Conservation (phyloP, 2,113 vertebrate species). For the Hoplias malabaricus region DNA sequence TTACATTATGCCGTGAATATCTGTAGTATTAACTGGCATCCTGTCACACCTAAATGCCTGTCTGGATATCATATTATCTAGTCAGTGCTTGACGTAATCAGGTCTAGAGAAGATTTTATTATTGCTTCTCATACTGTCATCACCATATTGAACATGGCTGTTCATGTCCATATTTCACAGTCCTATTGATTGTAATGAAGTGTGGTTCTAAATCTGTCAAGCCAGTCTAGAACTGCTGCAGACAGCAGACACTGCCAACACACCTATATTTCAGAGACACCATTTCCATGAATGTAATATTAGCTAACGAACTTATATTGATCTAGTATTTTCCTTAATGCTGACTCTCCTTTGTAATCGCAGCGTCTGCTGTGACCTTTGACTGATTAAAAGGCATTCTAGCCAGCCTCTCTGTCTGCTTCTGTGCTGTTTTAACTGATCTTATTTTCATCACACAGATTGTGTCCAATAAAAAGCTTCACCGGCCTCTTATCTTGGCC, state of each 20-base stretch:
- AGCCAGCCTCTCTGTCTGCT: background rate
- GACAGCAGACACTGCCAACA: background rate
- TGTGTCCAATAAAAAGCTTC: constrained; percentile 97
- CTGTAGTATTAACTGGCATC: too few species aligned
- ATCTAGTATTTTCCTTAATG: background rate
- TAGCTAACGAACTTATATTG: constrained; percentile 24
- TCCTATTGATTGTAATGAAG: too few species aligned
- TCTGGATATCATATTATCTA: too few species aligned
- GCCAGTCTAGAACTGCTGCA: background rate
- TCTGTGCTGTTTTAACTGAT: constrained; percentile 19
- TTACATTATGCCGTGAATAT: too few species aligned
- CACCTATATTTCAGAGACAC: background rate
- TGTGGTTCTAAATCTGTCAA: background rate
- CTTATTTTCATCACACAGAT: constrained; percentile 73
- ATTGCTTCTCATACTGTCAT: background rate
- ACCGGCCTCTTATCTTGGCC: constrained; percentile 83
- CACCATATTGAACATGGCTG: background rate
- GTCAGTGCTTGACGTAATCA: too few species aligned
- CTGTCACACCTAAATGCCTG: too few species aligned
- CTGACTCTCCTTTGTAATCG: background rate
- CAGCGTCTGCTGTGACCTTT: background rate
- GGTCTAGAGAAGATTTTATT: too few species aligned
- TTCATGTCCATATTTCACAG: background rate
- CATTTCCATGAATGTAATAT: background rate
- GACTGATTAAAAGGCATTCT: background rate